These are phyloP conservation scores for Staurois parvus DNA, from an alignment of 2,797 vertebrate genomes.

Conservation along the genomic window DNA sequence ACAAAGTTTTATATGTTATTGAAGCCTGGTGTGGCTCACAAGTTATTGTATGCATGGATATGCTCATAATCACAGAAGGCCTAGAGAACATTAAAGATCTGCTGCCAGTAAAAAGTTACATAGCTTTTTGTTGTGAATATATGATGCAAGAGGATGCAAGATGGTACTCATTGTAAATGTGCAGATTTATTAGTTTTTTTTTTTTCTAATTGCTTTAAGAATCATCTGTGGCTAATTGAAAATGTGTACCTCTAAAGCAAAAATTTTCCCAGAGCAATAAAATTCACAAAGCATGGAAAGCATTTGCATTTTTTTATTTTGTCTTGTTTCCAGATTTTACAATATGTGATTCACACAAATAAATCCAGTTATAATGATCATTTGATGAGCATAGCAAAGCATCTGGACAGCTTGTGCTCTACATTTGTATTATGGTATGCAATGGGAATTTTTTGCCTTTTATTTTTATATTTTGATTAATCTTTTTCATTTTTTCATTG, in stretches of 20 bases:
- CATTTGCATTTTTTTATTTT: not conserved
- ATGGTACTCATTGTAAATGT: conserved; percentile 2
- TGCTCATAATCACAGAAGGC: too few relatives aligned
- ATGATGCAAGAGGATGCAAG: not conserved
- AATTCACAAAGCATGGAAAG: conserved; percentile 17
- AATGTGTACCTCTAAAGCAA: conserved; percentile 17
- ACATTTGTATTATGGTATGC: not conserved
- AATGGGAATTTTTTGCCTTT: not conserved
- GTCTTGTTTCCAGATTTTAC: conserved; percentile 16
- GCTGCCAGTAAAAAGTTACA: not conserved
- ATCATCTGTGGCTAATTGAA: conserved; percentile 36
- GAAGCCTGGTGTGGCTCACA: too few relatives aligned
- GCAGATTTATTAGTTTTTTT: conserved; percentile 14
- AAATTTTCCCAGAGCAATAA: conserved; percentile 21
- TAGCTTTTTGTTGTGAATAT: not conserved
- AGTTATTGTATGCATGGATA: too few relatives aligned
- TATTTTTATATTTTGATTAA: not conserved
- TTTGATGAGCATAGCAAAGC: conserved; percentile 35
- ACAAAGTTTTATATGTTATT: too few relatives aligned
- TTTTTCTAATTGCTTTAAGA: conserved; percentile 9
- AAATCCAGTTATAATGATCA: conserved; percentile 11
- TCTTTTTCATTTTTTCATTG: not conserved
- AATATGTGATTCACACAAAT: conserved; percentile 29
- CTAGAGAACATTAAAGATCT: not conserved
- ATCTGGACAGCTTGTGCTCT: conserved; percentile 36